Evolutionary conservation across 2,113 vertebrate genomes (phyloP).

Genomic region (Turdus rufiventris): DNA sequence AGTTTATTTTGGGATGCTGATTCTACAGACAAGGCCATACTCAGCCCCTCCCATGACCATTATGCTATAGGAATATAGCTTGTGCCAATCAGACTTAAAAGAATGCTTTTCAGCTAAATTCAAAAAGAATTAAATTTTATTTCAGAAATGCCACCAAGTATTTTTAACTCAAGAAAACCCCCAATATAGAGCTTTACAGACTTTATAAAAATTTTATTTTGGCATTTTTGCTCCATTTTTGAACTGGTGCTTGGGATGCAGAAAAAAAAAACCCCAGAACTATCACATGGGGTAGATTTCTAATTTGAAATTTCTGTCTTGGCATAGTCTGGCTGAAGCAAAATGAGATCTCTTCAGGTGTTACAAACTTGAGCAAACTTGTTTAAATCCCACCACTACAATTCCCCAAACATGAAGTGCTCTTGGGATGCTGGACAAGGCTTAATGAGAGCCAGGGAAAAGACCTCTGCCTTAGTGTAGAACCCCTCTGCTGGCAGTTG

Average conservation of each 20-base stretch:
- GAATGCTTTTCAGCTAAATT: background rate
- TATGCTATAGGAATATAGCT: background rate
- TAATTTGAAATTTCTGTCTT: background rate
- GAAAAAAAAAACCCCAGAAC: background rate
- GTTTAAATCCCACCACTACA: background rate
- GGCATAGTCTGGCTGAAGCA: background rate
- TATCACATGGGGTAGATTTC: background rate
- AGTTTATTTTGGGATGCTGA: background rate
- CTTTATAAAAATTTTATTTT: background rate
- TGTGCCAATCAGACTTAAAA: background rate
- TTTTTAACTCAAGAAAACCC: background rate
- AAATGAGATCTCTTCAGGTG: background rate
- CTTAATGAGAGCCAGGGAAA: background rate
- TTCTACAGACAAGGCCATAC: background rate
- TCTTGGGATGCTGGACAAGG: background rate
- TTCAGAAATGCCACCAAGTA: background rate
- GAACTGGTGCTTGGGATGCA: background rate
- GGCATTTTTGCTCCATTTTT: background rate
- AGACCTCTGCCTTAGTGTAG: background rate
- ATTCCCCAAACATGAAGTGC: accelerated
- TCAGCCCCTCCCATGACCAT: background rate
- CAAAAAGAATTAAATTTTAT: background rate
- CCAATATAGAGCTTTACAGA: background rate
- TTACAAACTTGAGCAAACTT: background rate
- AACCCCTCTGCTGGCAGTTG: background rate